These are phyloP conservation scores for Brassicogethes aeneus DNA, from an alignment of 2,888 invertebrate species.

Conservation along the genomic window DNA sequence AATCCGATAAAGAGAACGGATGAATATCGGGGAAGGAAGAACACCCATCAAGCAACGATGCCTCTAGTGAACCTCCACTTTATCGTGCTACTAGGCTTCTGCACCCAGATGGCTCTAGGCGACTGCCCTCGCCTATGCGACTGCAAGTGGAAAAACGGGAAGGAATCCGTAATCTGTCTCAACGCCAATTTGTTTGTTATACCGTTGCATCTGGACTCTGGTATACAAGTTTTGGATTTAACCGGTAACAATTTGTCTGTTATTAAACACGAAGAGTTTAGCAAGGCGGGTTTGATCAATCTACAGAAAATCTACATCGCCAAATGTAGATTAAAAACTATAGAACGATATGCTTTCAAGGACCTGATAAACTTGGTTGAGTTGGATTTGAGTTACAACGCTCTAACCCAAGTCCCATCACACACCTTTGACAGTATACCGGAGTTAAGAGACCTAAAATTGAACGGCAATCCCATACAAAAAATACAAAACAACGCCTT, in stretches of 20 bases:
- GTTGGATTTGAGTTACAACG: slow-evolving; percentile 69
- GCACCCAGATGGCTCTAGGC: slow-evolving; percentile 43
- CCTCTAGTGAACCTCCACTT: slow-evolving; percentile 16
- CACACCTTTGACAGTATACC: slow-evolving; percentile 63
- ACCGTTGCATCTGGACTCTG: slow-evolving; percentile 64
- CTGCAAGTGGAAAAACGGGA: slow-evolving; percentile 84
- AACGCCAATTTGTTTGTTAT: slow-evolving; percentile 66
- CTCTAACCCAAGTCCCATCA: slow-evolving; percentile 58
- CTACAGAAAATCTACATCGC: slow-evolving; percentile 71
- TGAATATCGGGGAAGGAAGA: not conserved
- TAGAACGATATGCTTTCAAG: slow-evolving; percentile 67
- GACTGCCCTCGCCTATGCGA: slow-evolving; percentile 71
- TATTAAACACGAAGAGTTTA: slow-evolving; percentile 65
- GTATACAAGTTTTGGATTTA: slow-evolving; percentile 72
- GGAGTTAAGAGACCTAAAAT: slow-evolving; percentile 64
- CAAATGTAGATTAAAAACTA: slow-evolving; percentile 57
- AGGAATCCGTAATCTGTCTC: slow-evolving; percentile 74
- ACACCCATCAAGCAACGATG: slow-evolving; percentile 15
- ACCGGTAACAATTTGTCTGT: slow-evolving; percentile 61
- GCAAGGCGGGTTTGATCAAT: slow-evolving; percentile 64
- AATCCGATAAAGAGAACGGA: slow-evolving; percentile 19
- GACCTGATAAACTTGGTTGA: slow-evolving; percentile 74
- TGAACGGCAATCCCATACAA: slow-evolving; percentile 67
- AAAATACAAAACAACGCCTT: slow-evolving; percentile 64
- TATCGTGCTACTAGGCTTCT: slow-evolving; percentile 30